Conservation (phyloP, 1,140 invertebrate genomes). For the Caenorhabditis brenneri region DNA sequence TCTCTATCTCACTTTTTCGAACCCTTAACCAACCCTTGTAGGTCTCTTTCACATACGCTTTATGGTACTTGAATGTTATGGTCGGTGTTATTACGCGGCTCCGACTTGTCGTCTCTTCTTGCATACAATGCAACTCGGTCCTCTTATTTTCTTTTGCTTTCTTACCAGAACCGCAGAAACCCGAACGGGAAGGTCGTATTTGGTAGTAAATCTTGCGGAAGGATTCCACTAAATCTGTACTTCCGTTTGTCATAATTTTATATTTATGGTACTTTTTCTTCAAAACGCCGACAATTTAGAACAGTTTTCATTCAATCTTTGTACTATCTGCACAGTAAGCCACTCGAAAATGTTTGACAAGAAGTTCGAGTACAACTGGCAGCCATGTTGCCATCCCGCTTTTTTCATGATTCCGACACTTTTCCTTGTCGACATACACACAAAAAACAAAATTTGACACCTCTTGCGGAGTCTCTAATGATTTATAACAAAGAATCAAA, state of each 20-base stretch:
- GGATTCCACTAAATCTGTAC: not conserved
- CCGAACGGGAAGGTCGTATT: slow-evolving; percentile 2
- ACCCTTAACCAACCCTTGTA: not conserved
- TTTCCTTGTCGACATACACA: not conserved
- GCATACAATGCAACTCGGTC: slow-evolving; percentile 10
- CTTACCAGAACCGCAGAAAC: not conserved
- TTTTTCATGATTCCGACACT: no score
- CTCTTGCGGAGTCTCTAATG: slow-evolving; percentile 3
- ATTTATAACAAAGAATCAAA: slow-evolving; percentile 34
- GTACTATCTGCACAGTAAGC: not conserved
- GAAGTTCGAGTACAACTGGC: not conserved
- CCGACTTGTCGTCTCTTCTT: not conserved
- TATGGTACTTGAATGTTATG: slow-evolving; percentile 42
- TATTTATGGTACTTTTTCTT: not conserved
- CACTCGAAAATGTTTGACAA: not conserved
- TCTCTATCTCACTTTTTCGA: not conserved
- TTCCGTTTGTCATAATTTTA: slow-evolving; percentile 16
- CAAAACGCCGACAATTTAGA: not conserved
- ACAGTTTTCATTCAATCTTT: not conserved
- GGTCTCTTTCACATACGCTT: not conserved
- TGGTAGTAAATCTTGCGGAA: slow-evolving; percentile 37
- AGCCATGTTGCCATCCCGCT: not conserved
- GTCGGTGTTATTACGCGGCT: slow-evolving; percentile 39
- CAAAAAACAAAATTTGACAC: not conserved
- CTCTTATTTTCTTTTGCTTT: not conserved